A percentile compares a stretch with the other conserved stretches of the same genome.
Evolutionary conservation across 2,797 vertebrate genomes (phyloP).

Genomic region (Lates japonicus): DNA sequence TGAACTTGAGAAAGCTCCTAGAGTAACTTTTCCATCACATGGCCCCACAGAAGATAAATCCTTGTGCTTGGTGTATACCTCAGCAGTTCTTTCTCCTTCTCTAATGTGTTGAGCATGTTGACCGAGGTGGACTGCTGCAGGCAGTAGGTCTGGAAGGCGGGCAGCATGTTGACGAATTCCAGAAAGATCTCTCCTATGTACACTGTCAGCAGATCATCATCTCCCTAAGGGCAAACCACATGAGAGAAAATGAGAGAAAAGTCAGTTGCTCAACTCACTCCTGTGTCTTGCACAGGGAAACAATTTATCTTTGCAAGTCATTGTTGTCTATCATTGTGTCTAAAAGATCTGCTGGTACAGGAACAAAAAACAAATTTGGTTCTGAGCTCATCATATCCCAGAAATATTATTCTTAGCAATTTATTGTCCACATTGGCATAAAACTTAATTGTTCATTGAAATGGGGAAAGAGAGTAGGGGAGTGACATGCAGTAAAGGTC

Average conservation of each 20-base stretch:
- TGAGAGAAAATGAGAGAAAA: background rate
- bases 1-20: conserved; percentile 57
- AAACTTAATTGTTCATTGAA: background rate
- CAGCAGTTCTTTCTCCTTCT: conserved; percentile 96
- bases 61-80: conserved; percentile 79
- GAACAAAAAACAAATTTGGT: background rate
- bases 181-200: conserved; percentile 95
- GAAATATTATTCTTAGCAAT: background rate
- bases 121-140: conserved; percentile 93
- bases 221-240: conserved; percentile 84
- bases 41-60: conserved; percentile 6
- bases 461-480: too few relatives aligned
- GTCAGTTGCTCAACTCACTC: background rate
- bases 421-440: background rate
- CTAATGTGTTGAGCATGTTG: conserved; percentile 92
- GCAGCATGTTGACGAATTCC: conserved; percentile 96
- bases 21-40: conserved; percentile 31
- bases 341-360: background rate
- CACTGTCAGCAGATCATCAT: conserved; percentile 92
- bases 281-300: background rate
- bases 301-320: background rate
- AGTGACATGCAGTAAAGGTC: too few relatives aligned
- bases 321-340: background rate
- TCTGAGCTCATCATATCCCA: background rate
- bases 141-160: conserved; percentile 97